phyloP scores from a whole-genome alignment of 2,888 invertebrate genomes.

The Lamellibrachia columna region DNA sequence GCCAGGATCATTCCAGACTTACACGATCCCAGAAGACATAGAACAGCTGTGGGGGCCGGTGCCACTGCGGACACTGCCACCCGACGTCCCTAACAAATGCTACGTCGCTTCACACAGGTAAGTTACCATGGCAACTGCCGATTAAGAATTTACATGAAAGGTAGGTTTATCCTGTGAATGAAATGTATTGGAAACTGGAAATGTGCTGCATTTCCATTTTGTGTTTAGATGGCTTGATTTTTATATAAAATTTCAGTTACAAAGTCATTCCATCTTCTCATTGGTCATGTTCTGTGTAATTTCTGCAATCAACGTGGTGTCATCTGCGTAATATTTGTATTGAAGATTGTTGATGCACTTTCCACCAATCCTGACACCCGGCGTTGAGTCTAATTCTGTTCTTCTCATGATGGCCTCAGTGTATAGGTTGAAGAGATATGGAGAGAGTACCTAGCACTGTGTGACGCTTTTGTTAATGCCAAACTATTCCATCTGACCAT shows the following conservation, averaged over 20 bases:
- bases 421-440: no score
- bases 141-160: constrained; percentile 26
- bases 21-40: constrained; percentile 58
- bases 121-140: neutral
- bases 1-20: constrained; percentile 58
- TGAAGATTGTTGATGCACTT: neutral
- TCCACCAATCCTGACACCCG: no score
- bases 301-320: no score
- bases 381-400: no score
- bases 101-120: constrained; percentile 60
- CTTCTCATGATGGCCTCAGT: no score
- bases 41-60: constrained; percentile 62
- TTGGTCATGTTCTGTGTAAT: neutral
- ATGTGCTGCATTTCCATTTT: no score
- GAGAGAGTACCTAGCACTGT: no score
- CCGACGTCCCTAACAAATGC: constrained; percentile 54
- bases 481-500: no score
- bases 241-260: no score
- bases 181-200: neutral
- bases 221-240: no score
- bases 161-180: neutral
- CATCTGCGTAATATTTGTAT: neutral
- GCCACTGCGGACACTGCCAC: constrained; percentile 52
- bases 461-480: no score
- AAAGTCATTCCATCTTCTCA: no score